phyloP scores from a whole-genome alignment of 1,140 invertebrate genomes.

The Planococcus citri region DNA sequence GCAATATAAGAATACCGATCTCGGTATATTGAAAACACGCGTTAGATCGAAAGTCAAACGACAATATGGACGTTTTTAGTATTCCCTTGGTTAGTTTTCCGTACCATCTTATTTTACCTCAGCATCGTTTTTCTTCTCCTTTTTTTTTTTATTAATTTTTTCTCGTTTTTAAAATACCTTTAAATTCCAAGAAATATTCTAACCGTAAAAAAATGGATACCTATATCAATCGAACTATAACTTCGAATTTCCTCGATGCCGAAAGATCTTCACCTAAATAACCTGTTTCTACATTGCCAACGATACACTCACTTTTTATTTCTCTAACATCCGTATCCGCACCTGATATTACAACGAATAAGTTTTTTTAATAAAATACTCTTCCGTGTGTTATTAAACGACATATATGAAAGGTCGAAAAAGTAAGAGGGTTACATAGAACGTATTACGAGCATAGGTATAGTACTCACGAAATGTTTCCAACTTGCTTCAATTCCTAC shows the following conservation, averaged over 20 bases:
- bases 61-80: constrained; percentile 1
- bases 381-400: neutral
- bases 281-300: too few species aligned
- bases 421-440: neutral
- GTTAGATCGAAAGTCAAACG: neutral
- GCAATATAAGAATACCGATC: neutral
- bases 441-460: neutral
- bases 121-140: neutral
- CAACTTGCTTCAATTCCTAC: too few species aligned
- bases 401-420: neutral
- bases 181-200: neutral
- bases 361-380: neutral
- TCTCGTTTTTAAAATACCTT: constrained; percentile 3
- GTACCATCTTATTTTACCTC: neutral
- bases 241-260: too few species aligned
- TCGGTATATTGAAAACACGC: neutral
- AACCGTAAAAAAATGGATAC: too few species aligned
- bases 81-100: neutral
- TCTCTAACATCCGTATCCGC: neutral
- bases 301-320: too few species aligned
- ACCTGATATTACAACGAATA: neutral
- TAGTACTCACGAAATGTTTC: neutral
- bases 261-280: too few species aligned
- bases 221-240: neutral
- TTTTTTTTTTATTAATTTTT: neutral